Evolutionary conservation across 1,140 invertebrate species (phyloP).

Genomic region (Lethocerus indicus): DNA sequence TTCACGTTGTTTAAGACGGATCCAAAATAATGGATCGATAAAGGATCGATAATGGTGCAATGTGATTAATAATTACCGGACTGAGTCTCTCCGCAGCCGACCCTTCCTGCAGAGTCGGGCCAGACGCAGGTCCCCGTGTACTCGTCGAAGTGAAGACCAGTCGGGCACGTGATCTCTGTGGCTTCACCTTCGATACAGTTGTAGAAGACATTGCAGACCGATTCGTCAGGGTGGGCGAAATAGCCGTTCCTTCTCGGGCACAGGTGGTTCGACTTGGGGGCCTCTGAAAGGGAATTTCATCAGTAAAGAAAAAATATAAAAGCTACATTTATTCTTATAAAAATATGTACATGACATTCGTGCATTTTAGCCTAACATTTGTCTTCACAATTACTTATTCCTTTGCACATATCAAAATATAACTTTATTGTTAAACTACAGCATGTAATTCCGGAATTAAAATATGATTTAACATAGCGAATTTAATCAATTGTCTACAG

Average conservation of each 20-base stretch:
- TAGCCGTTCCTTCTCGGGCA: slow-evolving; percentile 75
- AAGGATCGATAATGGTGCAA: too few relatives aligned
- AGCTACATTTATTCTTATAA: background rate
- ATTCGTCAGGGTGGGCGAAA: slow-evolving; percentile 67
- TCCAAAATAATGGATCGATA: too few relatives aligned
- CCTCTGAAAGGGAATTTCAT: slow-evolving; percentile 33
- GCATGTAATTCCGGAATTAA: too few relatives aligned
- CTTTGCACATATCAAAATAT: too few relatives aligned
- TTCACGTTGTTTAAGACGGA: too few relatives aligned
- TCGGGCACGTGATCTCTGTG: slow-evolving; percentile 62
- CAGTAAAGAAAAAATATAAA: background rate
- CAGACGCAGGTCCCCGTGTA: slow-evolving; percentile 73
- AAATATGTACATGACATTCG: too few relatives aligned
- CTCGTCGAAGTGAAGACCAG: slow-evolving; percentile 74
- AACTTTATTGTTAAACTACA: too few relatives aligned
- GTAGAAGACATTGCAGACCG: slow-evolving; percentile 69
- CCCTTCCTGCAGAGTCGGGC: slow-evolving; percentile 61
- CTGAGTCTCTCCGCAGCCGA: slow-evolving; percentile 40
- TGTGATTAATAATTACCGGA: slow-evolving; percentile 23
- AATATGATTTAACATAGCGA: too few relatives aligned
- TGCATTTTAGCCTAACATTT: too few relatives aligned
- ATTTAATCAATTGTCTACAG: too few relatives aligned
- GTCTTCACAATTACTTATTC: too few relatives aligned
- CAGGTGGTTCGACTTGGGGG: slow-evolving; percentile 45
- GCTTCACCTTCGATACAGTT: slow-evolving; percentile 75